A percentile compares a stretch with the other conserved stretches of the same genome.
phyloP scores from a whole-genome alignment of 2,113 vertebrate species.

The Copsychus sechellarum region DNA sequence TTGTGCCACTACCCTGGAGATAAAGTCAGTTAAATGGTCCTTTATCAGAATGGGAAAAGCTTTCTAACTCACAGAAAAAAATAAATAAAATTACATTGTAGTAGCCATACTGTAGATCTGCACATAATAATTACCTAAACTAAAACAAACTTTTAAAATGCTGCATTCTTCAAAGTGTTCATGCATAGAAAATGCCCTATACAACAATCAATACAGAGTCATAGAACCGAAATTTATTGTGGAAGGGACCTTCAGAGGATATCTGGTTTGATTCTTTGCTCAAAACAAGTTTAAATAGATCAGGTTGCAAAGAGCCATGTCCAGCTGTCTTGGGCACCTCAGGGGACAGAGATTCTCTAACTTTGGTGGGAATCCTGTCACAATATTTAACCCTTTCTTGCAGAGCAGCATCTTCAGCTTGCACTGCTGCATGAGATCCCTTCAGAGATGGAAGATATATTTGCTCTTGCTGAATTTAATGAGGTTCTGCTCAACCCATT shows the following conservation, averaged over 20 bases:
- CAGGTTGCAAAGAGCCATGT: not conserved
- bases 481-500: not conserved
- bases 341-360: not conserved
- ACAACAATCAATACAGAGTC: not conserved
- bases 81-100: not conserved
- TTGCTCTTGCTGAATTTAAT: not conserved
- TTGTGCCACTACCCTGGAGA: not conserved
- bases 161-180: not conserved
- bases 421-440: not conserved
- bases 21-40: not conserved
- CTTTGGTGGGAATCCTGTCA: not conserved
- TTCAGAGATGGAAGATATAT: not conserved
- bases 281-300: not conserved
- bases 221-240: not conserved
- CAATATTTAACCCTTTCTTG: not conserved
- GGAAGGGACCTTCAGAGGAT: not conserved
- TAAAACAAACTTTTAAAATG: not conserved
- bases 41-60: not conserved
- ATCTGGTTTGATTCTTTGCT: not conserved
- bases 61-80: not conserved
- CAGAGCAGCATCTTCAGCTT: not conserved
- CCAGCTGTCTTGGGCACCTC: not conserved
- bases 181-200: not conserved
- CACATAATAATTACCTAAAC: slow-evolving; percentile 9
- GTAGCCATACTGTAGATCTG: not conserved